phyloP scores from a whole-genome alignment of 2,888 invertebrate genomes.

The Chrysomela aeneicollis region DNA sequence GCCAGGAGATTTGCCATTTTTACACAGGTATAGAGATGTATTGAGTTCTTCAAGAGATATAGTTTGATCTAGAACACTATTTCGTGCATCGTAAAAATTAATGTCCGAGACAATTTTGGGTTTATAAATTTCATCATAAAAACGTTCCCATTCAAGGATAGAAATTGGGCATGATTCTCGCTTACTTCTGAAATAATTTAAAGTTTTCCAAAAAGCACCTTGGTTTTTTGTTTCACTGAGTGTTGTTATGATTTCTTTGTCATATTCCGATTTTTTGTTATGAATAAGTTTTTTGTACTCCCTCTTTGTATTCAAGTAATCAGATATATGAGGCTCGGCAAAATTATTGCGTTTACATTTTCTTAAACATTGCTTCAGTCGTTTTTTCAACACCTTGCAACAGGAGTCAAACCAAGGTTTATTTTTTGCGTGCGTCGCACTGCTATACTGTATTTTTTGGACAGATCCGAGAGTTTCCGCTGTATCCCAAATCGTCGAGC shows the following conservation, averaged over 20 bases:
- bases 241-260: neutral
- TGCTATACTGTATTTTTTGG: neutral
- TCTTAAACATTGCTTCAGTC: neutral
- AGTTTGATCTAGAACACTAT: no score
- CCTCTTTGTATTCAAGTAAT: neutral
- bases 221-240: constrained; percentile 1
- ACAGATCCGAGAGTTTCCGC: neutral
- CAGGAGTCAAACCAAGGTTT: constrained; percentile 10
- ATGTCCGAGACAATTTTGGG: no score
- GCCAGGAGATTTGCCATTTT: constrained; percentile 9
- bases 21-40: neutral
- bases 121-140: neutral
- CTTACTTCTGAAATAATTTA: neutral
- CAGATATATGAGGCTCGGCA: neutral
- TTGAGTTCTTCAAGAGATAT: neutral
- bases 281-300: constrained; percentile 9
- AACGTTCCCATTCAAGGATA: neutral
- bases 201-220: neutral
- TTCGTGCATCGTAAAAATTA: no score
- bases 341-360: neutral
- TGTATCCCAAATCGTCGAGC: neutral
- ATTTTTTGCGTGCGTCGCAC: neutral
- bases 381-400: neutral
- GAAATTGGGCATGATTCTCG: neutral
- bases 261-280: constrained; percentile 1